Percentiles rank a stretch among this genome's conserved stretches.
These are phyloP conservation scores for Characodon lateralis DNA, from an alignment of 2,797 vertebrate species.

Conservation along the genomic window DNA sequence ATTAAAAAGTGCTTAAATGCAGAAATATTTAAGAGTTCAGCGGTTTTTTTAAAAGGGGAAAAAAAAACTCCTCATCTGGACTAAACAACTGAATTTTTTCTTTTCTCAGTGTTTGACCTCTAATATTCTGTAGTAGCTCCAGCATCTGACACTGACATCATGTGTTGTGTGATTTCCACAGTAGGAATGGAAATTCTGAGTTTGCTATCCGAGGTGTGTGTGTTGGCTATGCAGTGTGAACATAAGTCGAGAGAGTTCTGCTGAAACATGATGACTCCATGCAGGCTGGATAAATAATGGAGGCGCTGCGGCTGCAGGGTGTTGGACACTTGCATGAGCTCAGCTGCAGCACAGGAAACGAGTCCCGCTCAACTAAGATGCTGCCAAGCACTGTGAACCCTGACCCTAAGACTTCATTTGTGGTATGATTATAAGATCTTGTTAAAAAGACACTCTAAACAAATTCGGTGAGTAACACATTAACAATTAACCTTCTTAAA, in stretches of 20 bases:
- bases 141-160: background rate
- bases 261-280: constrained; percentile 30
- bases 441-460: background rate
- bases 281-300: constrained; percentile 60
- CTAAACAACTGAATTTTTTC: too few species aligned
- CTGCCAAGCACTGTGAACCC: background rate
- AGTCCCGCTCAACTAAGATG: background rate
- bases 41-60: too few species aligned
- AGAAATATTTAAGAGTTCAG: too few species aligned
- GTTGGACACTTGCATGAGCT: background rate
- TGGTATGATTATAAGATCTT: background rate
- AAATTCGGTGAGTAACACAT: too few species aligned
- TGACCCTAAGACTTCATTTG: background rate
- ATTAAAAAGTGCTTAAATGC: too few species aligned
- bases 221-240: background rate
- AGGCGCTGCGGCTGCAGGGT: constrained; percentile 37
- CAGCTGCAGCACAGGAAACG: background rate
- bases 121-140: background rate
- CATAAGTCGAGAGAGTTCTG: background rate
- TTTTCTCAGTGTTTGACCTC: too few species aligned
- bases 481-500: background rate
- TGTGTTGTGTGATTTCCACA: background rate
- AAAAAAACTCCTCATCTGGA: too few species aligned
- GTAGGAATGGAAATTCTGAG: background rate
- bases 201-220: background rate